A percentile compares a stretch with the other conserved stretches of the same genome.
phyloP scores from a whole-genome alignment of 2,113 vertebrate species.

The Oceanodroma tethys region DNA sequence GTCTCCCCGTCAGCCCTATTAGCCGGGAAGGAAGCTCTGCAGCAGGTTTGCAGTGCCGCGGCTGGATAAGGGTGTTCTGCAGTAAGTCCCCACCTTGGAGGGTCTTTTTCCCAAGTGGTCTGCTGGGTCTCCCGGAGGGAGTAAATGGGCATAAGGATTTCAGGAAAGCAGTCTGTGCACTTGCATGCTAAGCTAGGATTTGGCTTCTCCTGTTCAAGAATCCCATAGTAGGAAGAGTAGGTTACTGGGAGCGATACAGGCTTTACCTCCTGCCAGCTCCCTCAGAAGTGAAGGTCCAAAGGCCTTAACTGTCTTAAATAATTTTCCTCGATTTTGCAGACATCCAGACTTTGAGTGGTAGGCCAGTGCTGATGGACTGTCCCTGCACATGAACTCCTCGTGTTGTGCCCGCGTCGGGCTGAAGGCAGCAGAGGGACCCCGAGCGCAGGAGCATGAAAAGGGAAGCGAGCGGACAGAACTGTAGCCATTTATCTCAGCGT shows the following conservation, averaged over 20 bases:
- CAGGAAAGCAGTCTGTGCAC: background rate
- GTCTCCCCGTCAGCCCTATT: fast-evolving
- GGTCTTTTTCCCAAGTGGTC: background rate
- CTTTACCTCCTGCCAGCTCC: background rate
- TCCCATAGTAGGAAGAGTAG: background rate
- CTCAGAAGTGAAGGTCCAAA: background rate
- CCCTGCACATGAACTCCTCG: fast-evolving
- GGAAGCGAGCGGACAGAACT: background rate
- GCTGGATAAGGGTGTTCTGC: background rate
- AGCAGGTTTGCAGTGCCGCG: background rate
- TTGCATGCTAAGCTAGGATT: background rate
- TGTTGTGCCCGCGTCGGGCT: fast-evolving
- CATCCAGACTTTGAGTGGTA: background rate
- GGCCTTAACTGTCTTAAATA: background rate
- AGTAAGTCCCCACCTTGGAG: background rate
- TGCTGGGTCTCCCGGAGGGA: background rate
- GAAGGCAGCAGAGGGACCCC: background rate
- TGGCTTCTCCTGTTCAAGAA: background rate
- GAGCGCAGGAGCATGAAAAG: background rate
- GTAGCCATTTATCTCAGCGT: background rate
- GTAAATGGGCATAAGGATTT: background rate
- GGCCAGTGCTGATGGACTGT: background rate
- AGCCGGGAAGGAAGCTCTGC: background rate
- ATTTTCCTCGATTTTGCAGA: background rate
- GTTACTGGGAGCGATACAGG: background rate